A percentile compares a stretch with the other conserved stretches of the same genome.
phyloP scores from a whole-genome alignment of 2,113 vertebrate species.

The Takifugu flavidus region DNA sequence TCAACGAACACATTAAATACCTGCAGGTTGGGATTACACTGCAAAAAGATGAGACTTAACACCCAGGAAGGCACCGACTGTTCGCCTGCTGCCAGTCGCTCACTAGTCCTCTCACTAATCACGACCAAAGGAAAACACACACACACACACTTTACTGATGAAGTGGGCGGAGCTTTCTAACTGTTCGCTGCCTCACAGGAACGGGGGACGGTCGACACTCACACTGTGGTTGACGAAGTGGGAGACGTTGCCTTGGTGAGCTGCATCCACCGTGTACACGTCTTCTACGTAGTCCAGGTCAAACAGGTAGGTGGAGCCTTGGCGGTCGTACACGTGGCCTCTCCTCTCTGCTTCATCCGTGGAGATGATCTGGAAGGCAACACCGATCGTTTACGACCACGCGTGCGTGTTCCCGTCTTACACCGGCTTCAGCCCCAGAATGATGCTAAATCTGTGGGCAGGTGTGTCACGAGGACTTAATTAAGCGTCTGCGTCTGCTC shows the following conservation, averaged over 20 bases:
- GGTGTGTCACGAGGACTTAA: no score
- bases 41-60: constrained; percentile 5
- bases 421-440: no score
- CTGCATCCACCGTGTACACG: constrained; percentile 90
- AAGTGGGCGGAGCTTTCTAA: constrained; percentile 10
- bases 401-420: no score
- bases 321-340: constrained; percentile 86
- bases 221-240: constrained; percentile 97
- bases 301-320: constrained; percentile 90
- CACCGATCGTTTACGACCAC: no score
- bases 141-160: background rate
- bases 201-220: constrained; percentile 52
- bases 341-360: constrained; percentile 89
- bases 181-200: background rate
- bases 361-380: constrained; percentile 83
- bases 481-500: no score
- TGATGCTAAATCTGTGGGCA: no score
- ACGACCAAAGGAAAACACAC: no score
- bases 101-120: no score
- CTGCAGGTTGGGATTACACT: constrained; percentile 92
- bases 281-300: constrained; percentile 94
- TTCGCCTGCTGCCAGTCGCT: no score
- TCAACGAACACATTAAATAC: constrained; percentile 94
- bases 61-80: background rate
- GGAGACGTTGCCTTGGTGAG: constrained; percentile 88